These are phyloP conservation scores for Paraplagusia blochii DNA, from an alignment of 2,113 vertebrate species.

Conservation along the genomic window DNA sequence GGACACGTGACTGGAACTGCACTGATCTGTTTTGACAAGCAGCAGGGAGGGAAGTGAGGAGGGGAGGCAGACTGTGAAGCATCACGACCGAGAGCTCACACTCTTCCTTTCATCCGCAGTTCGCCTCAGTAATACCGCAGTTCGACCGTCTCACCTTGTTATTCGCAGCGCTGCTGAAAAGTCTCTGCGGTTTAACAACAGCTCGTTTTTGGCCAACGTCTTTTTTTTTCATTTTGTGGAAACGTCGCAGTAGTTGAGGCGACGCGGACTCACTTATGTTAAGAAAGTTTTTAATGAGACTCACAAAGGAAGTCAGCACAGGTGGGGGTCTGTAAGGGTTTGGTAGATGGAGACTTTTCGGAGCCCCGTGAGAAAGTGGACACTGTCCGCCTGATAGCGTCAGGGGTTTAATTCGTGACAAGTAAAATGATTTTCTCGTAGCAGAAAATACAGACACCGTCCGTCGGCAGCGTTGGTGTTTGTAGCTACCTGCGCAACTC, in stretches of 20 bases:
- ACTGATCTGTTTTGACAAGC: constrained; percentile 82
- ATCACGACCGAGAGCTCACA: constrained; percentile 56
- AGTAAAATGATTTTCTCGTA: constrained; percentile 20
- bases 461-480: constrained; percentile 20
- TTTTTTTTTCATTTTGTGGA: neutral
- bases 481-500: constrained; percentile 43
- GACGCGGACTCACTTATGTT: constrained; percentile 29
- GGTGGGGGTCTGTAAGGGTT: constrained; percentile 26
- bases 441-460: constrained; percentile 14
- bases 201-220: neutral
- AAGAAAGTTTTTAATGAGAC: constrained; percentile 62
- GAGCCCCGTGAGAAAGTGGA: constrained; percentile 11
- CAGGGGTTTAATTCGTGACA: constrained; percentile 3
- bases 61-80: constrained; percentile 58
- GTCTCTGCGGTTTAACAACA: constrained; percentile 1
- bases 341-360: constrained; percentile 35
- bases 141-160: neutral
- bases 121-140: constrained; percentile 13
- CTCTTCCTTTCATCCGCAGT: constrained; percentile 39
- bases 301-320: constrained; percentile 50
- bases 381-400: constrained; percentile 10
- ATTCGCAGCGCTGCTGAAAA: too few species aligned
- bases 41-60: constrained; percentile 55
- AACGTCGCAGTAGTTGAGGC: constrained; percentile 2
- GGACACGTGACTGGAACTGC: constrained; percentile 75